phyloP scores from a whole-genome alignment of 1,140 invertebrate species.

The Dryas iulia region DNA sequence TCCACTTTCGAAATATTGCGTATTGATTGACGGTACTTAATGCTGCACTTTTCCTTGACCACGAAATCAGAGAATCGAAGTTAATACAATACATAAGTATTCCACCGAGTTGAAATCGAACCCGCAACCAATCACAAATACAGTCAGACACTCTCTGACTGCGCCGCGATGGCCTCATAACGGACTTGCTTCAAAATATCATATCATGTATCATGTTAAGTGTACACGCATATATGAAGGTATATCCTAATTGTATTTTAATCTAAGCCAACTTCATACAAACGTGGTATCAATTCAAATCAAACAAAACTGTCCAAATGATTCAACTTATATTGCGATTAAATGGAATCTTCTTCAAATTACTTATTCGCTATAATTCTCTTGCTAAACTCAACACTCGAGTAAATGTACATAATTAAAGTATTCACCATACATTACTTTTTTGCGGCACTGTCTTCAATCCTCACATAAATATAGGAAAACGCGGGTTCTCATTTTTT shows the following conservation, averaged over 20 bases:
- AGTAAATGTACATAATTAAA: slow-evolving; percentile 13
- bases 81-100: no score
- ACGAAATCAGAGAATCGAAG: no score
- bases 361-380: background rate
- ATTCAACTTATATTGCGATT: slow-evolving; percentile 1
- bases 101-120: no score
- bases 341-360: background rate
- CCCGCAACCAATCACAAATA: no score
- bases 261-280: slow-evolving; percentile 23
- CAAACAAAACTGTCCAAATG: background rate
- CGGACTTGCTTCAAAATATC: no score
- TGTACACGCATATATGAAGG: no score
- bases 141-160: no score
- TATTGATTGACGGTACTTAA: no score
- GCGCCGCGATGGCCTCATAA: no score
- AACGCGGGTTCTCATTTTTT: slow-evolving; percentile 59
- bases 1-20: no score
- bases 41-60: no score
- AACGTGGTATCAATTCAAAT: background rate
- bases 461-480: slow-evolving; percentile 34
- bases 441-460: slow-evolving; percentile 19
- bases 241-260: background rate
- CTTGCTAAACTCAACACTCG: slow-evolving; percentile 5
- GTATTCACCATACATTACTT: slow-evolving; percentile 24
- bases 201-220: no score